Evolutionary conservation across 2,888 invertebrate species (phyloP), one percentile per base, ranked within the genome.

Genomic region (Nomada fabriciana): DNA sequence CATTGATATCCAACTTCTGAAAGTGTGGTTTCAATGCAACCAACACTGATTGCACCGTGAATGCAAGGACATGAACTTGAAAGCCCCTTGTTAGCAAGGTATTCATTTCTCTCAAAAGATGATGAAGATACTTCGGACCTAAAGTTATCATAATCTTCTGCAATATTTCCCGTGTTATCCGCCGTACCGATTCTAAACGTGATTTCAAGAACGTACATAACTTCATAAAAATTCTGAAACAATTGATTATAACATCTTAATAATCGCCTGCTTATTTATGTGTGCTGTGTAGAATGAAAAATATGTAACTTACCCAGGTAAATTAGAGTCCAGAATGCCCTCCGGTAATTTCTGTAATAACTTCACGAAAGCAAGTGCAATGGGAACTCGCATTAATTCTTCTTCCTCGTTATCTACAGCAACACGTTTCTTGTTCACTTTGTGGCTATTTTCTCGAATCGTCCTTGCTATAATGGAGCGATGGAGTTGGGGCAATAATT

Each of bases 361-460:
- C 93, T 99, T 99, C 0, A 99, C 98, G 73, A 98, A 95, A 0
- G 99, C 98, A 73, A 99, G 94, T 0, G 98, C 98, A 79, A 99
- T 97, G 0, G 99, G 99, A 10, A 99, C 97, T 65, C 98, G 95
- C 83, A 97, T 94, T 88, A 98, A 96, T 91, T 99, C 98, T 84
- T 98, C 98, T 90, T 97, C 97, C 92, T 99, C 98, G n/a, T 97
- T 96, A 89, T 96, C 97, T 11, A 95, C 94, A 29, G 96, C 95
- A 2, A 95, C 95, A 50, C 95, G 95, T 74, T 96, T 96, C 2
- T 97, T 95, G 91, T 97, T 97, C 0, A 97, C 94, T 91, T 98
- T 98, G 92, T 98, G 98, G 15, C 96, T 96, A 47, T 94, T 95
- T 87, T 98, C 98, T 85, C 96, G 96, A 10, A 95, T 96, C 0